Percentiles rank a stretch among this genome's conserved stretches.
These are phyloP conservation scores for Hemiprocne comata DNA, from an alignment of 2,113 vertebrate genomes.

Conservation along the genomic window DNA sequence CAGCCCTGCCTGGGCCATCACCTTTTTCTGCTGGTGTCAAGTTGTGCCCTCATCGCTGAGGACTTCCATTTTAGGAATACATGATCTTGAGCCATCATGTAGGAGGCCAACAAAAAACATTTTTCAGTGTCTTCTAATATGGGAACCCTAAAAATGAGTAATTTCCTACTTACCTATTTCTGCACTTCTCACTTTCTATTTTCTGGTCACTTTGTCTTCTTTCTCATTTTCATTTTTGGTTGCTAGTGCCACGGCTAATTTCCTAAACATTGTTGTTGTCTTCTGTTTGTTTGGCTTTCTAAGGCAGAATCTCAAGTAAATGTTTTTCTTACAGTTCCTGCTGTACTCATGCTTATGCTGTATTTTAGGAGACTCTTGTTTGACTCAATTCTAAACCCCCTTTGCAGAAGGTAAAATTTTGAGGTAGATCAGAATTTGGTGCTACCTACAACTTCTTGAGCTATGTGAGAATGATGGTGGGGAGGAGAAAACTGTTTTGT, in stretches of 20 bases:
- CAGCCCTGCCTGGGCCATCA: fast-evolving
- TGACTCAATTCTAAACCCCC: neutral
- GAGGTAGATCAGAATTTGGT: too few species aligned
- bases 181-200: neutral
- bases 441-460: neutral
- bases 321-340: neutral
- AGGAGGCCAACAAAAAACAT: neutral
- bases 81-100: fast-evolving
- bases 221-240: neutral
- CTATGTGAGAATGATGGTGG: fast-evolving
- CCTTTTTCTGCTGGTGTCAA: neutral
- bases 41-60: fast-evolving
- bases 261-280: neutral
- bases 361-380: neutral
- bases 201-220: neutral
- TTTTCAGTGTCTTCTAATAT: neutral
- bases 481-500: neutral
- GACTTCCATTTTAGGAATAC: neutral
- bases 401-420: neutral
- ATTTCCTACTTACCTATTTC: neutral
- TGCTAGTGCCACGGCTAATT: neutral
- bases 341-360: neutral
- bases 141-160: neutral
- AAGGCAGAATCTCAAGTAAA: neutral
- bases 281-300: neutral